Base-by-base conservation (phyloP, 1,140 invertebrate species). In the Scylla paramamosain region DNA sequence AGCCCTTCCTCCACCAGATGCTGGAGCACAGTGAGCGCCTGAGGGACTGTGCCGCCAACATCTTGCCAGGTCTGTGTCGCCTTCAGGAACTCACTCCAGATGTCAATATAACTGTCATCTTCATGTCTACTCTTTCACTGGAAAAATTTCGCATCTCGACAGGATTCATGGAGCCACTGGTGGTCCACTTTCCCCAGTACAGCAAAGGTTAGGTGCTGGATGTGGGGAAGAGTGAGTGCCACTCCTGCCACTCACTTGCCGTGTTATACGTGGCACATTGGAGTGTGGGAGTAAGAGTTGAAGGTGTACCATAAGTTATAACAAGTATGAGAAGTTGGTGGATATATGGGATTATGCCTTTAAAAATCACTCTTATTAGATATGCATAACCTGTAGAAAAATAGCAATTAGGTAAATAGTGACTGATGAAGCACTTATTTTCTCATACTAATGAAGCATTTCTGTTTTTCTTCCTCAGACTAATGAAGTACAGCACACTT, bases 11-110 rank as follows among this genome's bases (percentile, higher is more conserved):
- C n/a, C 67, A n/a, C 39, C 94, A 97, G 97, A 97, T 98, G 0
- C 97, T 99, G 45, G 98, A 99, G 96, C 98, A 98, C 96, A 98
- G 98, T 86, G 98, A 99, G 94, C 97, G 98, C 95, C 97, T 99
- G 0, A 97, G 98, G 48, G 97, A 98, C 87, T 98, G 98, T 97
- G 98, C 98, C 96, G 97, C 97, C 0, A 98, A 98, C 97, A 97
- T 99, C 96, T 96, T 99, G 20, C 97, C 98, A 59, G 97, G 97
- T 2, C 97, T 99, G 93, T 97, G 98, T 39, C 97, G 98, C 77
- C 96, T 99, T 0, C 97, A 98, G 96, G 98, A 99, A 97, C 97
- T 99, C 16, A 98, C 98, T 94, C 97, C 97, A 46, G 96, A 98
- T 8, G 84, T 96, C 0, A 98, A 98, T 96, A 96, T 99, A 32